phyloP scores from a whole-genome alignment of 2,797 vertebrate species.

The Mallotus villosus region DNA sequence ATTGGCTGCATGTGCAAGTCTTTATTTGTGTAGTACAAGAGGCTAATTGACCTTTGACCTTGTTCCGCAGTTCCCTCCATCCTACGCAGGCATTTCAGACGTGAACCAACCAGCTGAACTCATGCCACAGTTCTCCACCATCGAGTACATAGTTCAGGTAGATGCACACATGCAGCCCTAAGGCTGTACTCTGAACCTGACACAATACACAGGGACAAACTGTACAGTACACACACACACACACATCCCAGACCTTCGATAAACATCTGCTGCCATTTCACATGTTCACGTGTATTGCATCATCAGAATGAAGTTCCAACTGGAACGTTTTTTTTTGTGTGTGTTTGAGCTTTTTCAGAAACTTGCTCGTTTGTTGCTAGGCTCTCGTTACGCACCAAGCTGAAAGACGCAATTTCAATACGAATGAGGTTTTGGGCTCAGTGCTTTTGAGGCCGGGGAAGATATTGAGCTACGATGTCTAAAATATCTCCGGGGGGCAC shows the following conservation, averaged over 20 bases:
- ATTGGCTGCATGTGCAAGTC: too few species aligned
- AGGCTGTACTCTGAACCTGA: conserved; percentile 40
- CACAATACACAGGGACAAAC: conserved; percentile 15
- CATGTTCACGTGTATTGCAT: neutral
- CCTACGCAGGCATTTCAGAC: conserved; percentile 93
- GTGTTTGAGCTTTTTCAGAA: too few species aligned
- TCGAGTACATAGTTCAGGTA: conserved; percentile 98
- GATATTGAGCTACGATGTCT: neutral
- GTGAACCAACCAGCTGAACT: conserved; percentile 95
- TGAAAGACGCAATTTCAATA: conserved; percentile 32
- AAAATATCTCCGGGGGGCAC: neutral
- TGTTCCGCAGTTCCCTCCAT: conserved; percentile 86
- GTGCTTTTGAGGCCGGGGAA: neutral
- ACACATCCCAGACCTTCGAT: conserved; percentile 1
- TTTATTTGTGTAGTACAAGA: neutral
- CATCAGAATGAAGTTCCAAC: neutral
- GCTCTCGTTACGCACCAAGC: neutral
- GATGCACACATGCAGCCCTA: conserved; percentile 23
- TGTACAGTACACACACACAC: conserved; percentile 20
- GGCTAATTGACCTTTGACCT: neutral
- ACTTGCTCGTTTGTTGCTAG: neutral
- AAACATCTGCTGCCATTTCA: neutral
- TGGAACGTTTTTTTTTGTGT: neutral
- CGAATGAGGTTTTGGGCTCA: conserved; percentile 27
- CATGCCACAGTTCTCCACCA: conserved; percentile 97